Base-by-base conservation (phyloP, 2,888 invertebrate genomes). In the Noctuana brunneofusca region DNA sequence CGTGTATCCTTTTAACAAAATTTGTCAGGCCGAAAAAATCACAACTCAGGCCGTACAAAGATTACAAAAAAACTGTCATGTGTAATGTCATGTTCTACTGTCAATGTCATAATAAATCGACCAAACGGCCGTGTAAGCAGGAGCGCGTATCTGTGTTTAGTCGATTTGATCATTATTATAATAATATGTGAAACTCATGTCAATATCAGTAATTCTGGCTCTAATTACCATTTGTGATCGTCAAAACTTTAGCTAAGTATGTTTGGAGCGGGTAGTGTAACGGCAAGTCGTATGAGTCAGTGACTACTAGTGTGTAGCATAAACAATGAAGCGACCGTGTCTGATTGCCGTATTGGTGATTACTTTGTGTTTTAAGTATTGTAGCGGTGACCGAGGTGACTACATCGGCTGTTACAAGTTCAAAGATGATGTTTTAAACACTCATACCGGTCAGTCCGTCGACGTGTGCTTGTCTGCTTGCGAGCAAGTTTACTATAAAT, bases 401-500 rank as follows among this genome's bases (percentile, higher is more conserved):
- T 89, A 87, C 68, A 73, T 89, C 53, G 91, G 90, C 56, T 91
- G 91, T 68, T 90, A 84, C 68, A 80, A 75, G 67, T 71, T 87
- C 18, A 83, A 80, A 63, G 85, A 86, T 48, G 82, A 84, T 66
- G 76, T 84, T 8, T 66, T 88, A 22, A 89, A 89, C 67, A 89
- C 86, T 2, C 88, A 89, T 70, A 85, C 89, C n/a, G 90, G 90
- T 0, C 88, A 89, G 65, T 87, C 89, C 0, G 89, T 87, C 6
- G 91, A 92, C 65, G 87, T 86, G 12, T 92, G 92, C 63, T 71
- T 91, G 35, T 83, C 86, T 35, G 87, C 89, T 12, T 92, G 92
- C 69, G 89, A 90, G 67, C 84, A 89, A 70, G 83, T 90, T 1
- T 89, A 81, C 69, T 92, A 87, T 72, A 89, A 86, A 65, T 91